A percentile compares a stretch with the other conserved stretches of the same genome.
Conservation (phyloP, 2,888 invertebrate species). For the Pegoplata infirma region DNA sequence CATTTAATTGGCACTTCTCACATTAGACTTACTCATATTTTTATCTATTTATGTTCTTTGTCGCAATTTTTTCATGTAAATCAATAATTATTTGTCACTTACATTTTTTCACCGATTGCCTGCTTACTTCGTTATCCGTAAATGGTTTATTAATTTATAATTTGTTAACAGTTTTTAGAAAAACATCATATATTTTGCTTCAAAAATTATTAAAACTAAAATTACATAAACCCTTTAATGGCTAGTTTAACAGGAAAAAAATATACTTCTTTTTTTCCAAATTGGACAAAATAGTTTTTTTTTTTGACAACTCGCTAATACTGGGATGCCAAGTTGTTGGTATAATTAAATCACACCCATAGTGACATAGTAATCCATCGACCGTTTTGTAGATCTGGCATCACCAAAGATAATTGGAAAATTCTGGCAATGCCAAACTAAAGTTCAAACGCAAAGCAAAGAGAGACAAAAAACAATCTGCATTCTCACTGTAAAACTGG, state of each 20-base stretch:
- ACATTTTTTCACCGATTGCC: neutral
- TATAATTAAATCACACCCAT: neutral
- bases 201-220: constrained; percentile 38
- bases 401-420: too few relatives aligned
- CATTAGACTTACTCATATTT: constrained; percentile 45
- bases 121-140: neutral
- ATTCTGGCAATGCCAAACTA: too few relatives aligned
- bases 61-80: neutral
- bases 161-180: constrained; percentile 23
- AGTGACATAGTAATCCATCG: too few relatives aligned
- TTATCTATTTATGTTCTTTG: constrained; percentile 20
- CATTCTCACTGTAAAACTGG: too few relatives aligned
- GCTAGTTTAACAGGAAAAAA: constrained; percentile 24
- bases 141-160: neutral
- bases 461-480: too few relatives aligned
- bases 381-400: too few relatives aligned
- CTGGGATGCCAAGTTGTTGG: constrained; percentile 15
- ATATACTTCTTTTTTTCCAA: constrained; percentile 25
- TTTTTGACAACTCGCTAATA: constrained; percentile 35
- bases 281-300: constrained; percentile 12
- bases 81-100: constrained; percentile 21
- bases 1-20: constrained; percentile 12
- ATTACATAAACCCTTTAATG: constrained; percentile 52
- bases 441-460: too few relatives aligned
- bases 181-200: constrained; percentile 41